Evolutionary conservation across 2,113 vertebrate genomes (phyloP), one percentile per base, ranked within the genome.

Genomic region (Pungitius pungitius): DNA sequence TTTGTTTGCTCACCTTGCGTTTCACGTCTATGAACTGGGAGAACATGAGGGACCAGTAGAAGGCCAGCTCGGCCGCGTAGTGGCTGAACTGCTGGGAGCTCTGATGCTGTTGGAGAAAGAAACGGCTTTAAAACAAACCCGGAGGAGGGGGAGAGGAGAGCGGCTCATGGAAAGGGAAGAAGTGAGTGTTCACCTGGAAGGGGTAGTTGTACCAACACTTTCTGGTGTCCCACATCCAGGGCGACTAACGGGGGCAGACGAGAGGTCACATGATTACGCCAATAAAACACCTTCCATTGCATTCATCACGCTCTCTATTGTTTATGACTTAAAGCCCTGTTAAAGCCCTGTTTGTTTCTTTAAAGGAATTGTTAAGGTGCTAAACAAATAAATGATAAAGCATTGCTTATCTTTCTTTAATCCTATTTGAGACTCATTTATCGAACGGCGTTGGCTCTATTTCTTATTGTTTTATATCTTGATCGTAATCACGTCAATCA

Each of bases 41-140:
- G 89, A 98, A 94, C 95, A 96, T 95, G 92, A 98, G 91, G 66
- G 97, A 97, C 95, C 94, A 97, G 86, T 97, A 98, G 92, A 95
- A 97, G 2, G 96, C 95, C 79, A 98, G 90, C 89, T 98, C 94
- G 61, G 96, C 91, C 30, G 96, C 83, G 78, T 98, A 98, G 93
- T 97, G 95, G 87, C 93, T 96, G 92, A 96, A 96, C 86, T 97
- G 92, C 60, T 94, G 95, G 58, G 95, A 87, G 75, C 92, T 93
- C 81, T 96, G 88, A 57, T 94, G 92, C 96, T 98, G 86, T 90
- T 72, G 88, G 66, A 81, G 58, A 69, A 86, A 79, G n/a, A 22
- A 82, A 89, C 59, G 77, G 35, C 58, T 85, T 84, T 58, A 35
- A 35, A 52, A 70, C 35, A 81, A 80, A 52, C 49, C 30, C 3